Percentiles rank a stretch among this genome's conserved stretches.
phyloP scores from a whole-genome alignment of 2,888 invertebrate genomes.

The Amblyteles armatorius region DNA sequence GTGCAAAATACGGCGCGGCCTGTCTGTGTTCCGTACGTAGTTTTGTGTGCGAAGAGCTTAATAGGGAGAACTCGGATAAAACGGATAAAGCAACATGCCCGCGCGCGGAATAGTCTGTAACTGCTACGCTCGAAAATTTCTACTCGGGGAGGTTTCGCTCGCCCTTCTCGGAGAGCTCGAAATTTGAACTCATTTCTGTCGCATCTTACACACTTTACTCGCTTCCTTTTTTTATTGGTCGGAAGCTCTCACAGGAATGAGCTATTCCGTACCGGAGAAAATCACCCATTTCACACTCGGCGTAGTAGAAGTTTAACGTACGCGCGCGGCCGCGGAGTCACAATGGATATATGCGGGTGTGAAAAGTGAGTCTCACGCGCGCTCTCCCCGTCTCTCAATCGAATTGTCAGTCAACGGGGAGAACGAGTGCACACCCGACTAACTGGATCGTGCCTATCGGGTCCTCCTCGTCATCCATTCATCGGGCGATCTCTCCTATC shows the following conservation, averaged over 20 bases:
- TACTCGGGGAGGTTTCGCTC: too few relatives aligned
- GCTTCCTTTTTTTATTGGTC: slow-evolving; percentile 5
- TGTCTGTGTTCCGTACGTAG: too few relatives aligned
- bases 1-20: too few relatives aligned
- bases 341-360: not conserved
- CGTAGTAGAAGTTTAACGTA: not conserved
- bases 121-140: too few relatives aligned
- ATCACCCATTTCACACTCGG: not conserved
- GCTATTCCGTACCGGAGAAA: not conserved
- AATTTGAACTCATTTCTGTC: too few relatives aligned
- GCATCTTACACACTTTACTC: not conserved
- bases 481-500: not conserved
- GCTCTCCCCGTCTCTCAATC: slow-evolving; percentile 31
- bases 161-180: too few relatives aligned
- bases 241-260: slow-evolving; percentile 1
- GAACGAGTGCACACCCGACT: slow-evolving; percentile 44
- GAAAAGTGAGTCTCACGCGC: not conserved
- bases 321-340: not conserved
- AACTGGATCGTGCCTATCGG: slow-evolving; percentile 37
- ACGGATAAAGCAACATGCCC: too few relatives aligned
- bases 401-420: slow-evolving; percentile 38
- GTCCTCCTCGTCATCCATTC: slow-evolving; percentile 11
- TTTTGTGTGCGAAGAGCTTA: too few relatives aligned
- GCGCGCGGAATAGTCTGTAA: too few relatives aligned
- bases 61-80: too few relatives aligned